Base-by-base conservation (phyloP, 2,888 invertebrate genomes). In the Melanchra persicariae region DNA sequence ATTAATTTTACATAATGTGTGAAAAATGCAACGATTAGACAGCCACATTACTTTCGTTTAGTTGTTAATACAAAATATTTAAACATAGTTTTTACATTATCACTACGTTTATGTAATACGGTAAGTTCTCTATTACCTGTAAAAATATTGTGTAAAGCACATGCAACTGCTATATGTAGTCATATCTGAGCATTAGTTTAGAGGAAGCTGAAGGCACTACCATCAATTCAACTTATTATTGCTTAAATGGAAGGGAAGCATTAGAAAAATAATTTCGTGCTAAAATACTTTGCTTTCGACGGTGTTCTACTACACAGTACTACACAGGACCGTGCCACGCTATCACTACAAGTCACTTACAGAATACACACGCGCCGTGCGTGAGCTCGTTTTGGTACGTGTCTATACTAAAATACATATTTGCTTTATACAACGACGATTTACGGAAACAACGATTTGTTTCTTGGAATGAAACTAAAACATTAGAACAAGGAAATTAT, bases 191-290 rank as follows among this genome's bases (percentile, higher is more conserved):
- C 83, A 90, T 91, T 89, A 90, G 88, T 85, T 90, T 91, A 91
- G 91, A 92, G 91, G 89, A 96, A 95, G 95, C 95, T 93, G 93
- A 96, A 96, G 95, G 95, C 95, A 96, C 95, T 95, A 96, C 95
- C 89, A 91, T 93, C 89, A 94, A 95, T 94, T 89, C 87, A 94
- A 94, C 86, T 70, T 64, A 86, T 93, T 94, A 94, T 95, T 95
- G 94, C 94, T 95, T 92, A 86, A 89, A 87, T 93, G 93, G 94
- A 94, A 94, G 93, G 90, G 91, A 93, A 94, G 95, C 94, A 86
- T 93, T 94, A 93, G 91, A 94, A 94, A 95, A 94, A 94, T 93
- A 94, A 94, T 92, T 93, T 93, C 85, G 88, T 91, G 93, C 92
- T 91, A 90, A 91, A 92, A 92, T 91, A 92, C 85, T 90, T 90